phyloP scores from a whole-genome alignment of 2,797 vertebrate species.

The Pogonophryne albipinna region DNA sequence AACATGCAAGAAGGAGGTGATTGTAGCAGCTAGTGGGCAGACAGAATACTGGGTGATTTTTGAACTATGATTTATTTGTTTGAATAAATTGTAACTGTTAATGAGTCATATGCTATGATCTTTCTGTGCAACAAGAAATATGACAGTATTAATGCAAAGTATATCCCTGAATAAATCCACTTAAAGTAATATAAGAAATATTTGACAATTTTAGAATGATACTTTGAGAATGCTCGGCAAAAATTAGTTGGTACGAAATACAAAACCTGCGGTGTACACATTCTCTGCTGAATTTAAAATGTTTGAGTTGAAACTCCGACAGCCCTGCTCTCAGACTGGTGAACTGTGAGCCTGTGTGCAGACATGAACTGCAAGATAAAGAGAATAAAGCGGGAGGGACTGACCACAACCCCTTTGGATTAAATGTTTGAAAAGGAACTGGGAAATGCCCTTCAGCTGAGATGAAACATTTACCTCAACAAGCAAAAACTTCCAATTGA shows the following conservation, averaged over 20 bases:
- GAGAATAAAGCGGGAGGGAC: background rate
- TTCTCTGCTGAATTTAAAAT: constrained; percentile 2
- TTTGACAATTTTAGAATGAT: background rate
- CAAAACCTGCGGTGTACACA: background rate
- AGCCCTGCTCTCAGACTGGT: constrained; percentile 11
- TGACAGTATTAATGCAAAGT: background rate
- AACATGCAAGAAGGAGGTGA: constrained; percentile 76
- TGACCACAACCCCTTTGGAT: constrained; percentile 36
- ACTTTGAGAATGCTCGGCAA: background rate
- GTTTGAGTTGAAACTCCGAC: background rate
- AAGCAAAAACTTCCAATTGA: constrained; percentile 36
- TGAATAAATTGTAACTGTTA: constrained; percentile 31
- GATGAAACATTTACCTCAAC: constrained; percentile 41
- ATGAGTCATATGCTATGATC: constrained; percentile 45
- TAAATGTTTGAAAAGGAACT: constrained; percentile 23
- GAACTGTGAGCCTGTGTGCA: constrained; percentile 25
- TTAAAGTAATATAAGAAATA: background rate
- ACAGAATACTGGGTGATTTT: constrained; percentile 53
- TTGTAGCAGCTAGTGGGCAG: constrained; percentile 59
- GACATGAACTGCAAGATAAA: constrained; percentile 14
- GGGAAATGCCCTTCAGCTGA: constrained; percentile 12
- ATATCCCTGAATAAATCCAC: too few relatives aligned
- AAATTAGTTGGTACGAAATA: background rate
- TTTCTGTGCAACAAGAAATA: background rate
- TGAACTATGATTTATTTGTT: constrained; percentile 49